These are phyloP conservation scores for Lophius americanus DNA, from an alignment of 2,797 vertebrate species.

Conservation along the genomic window DNA sequence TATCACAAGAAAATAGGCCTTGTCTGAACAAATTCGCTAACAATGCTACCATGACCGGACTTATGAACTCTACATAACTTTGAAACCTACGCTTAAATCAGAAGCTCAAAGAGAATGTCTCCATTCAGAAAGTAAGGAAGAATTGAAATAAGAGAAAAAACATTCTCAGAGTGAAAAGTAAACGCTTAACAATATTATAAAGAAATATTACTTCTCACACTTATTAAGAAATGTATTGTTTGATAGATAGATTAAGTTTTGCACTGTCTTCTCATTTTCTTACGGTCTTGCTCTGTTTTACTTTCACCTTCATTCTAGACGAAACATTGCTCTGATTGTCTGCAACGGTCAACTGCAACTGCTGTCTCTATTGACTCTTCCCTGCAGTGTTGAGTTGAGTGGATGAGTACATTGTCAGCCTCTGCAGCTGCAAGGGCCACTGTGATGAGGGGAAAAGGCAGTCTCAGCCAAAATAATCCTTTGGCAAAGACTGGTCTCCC, in stretches of 20 bases:
- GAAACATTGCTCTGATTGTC: constrained; percentile 44
- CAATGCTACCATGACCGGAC: constrained; percentile 19
- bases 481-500: constrained; percentile 71
- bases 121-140: not conserved
- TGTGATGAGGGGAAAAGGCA: constrained; percentile 52
- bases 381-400: constrained; percentile 58
- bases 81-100: constrained; percentile 24
- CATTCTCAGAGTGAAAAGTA: not conserved
- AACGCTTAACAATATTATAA: not conserved
- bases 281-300: constrained; percentile 27
- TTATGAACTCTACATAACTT: constrained; percentile 19
- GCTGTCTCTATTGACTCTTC: constrained; percentile 57
- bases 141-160: not conserved
- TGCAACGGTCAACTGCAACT: constrained; percentile 39
- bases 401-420: constrained; percentile 72
- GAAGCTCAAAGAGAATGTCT: constrained; percentile 13
- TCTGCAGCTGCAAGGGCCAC: constrained; percentile 72
- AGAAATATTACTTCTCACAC: not conserved
- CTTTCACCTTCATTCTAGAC: constrained; percentile 28
- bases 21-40: constrained; percentile 51
- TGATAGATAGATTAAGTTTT: not conserved
- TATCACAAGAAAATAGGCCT: constrained; percentile 48
- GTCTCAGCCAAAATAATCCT: constrained; percentile 73
- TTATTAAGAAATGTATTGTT: constrained; percentile 15
- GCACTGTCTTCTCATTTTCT: constrained; percentile 3